Evolutionary conservation across 2,113 vertebrate species (phyloP).

Genomic region (Chaetura pelagica): DNA sequence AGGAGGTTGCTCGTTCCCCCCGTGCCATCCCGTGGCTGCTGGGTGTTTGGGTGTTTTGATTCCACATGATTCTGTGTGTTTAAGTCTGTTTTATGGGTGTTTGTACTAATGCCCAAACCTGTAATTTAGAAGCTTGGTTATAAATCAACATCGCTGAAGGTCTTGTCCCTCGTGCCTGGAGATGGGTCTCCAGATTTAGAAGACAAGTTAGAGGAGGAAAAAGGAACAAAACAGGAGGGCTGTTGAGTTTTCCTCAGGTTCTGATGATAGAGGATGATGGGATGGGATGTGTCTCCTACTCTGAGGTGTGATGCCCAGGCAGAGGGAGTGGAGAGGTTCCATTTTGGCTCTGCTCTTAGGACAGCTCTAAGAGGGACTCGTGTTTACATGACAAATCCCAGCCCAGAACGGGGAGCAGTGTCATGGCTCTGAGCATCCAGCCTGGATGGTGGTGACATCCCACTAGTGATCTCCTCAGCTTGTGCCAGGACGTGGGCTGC

Average conservation of each 20-base stretch:
- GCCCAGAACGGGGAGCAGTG: background rate
- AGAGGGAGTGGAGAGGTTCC: background rate
- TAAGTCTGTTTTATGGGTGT: slow-evolving; percentile 60
- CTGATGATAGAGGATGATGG: background rate
- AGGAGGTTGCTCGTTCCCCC: background rate
- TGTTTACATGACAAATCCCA: background rate
- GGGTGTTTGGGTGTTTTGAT: slow-evolving; percentile 27
- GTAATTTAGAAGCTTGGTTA: slow-evolving; percentile 59
- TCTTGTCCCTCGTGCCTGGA: slow-evolving; percentile 44
- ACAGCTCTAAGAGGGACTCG: background rate
- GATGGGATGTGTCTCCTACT: background rate
- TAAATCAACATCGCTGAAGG: slow-evolving; percentile 62
- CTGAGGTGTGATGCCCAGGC: rapidly evolving
- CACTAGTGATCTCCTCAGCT: background rate
- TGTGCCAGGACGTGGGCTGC: background rate
- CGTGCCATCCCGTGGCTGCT: background rate
- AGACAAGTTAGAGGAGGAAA: background rate
- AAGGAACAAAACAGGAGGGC: background rate
- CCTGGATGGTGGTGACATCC: background rate
- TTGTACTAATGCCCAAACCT: slow-evolving; percentile 65
- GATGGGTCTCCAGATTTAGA: slow-evolving; percentile 60
- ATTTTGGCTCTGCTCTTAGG: background rate
- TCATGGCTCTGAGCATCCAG: background rate
- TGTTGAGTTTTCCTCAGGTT: slow-evolving; percentile 29
- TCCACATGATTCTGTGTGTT: slow-evolving; percentile 29